Percentiles rank a stretch among this genome's conserved stretches.
Conservation (phyloP, 2,797 vertebrate genomes). For the Ptychadena robeensis region DNA sequence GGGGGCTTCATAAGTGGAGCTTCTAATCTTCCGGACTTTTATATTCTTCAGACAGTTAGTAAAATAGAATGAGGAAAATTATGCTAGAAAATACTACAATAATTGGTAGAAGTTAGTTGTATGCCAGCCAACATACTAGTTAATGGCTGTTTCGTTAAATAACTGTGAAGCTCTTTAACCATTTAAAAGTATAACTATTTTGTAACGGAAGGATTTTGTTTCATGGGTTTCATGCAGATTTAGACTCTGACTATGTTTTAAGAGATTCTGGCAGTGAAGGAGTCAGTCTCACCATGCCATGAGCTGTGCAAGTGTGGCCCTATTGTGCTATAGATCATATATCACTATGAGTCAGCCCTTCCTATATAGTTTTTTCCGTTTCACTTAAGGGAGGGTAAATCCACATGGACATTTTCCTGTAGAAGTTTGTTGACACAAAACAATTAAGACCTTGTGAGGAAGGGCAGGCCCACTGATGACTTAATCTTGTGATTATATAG, state of each 20-base stretch:
- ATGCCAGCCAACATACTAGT: too few species aligned
- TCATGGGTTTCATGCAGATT: background rate
- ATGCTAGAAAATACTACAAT: too few species aligned
- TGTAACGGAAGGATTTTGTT: background rate
- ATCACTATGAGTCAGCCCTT: slow-evolving; percentile 59
- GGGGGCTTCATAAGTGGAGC: too few species aligned
- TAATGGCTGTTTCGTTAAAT: too few species aligned
- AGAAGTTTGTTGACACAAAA: slow-evolving; percentile 53
- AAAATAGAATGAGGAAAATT: too few species aligned
- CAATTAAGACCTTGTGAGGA: slow-evolving; percentile 55
- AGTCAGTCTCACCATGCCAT: slow-evolving; percentile 3
- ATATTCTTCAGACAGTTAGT: too few species aligned
- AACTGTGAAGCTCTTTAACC: too few species aligned
- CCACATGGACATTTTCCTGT: slow-evolving; percentile 44
- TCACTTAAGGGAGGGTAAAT: slow-evolving; percentile 52
- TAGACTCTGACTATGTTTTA: background rate
- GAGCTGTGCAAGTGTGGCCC: slow-evolving; percentile 25
- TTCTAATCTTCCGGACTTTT: too few species aligned
- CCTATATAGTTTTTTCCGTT: slow-evolving; percentile 53
- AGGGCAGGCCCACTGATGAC: slow-evolving; percentile 40
- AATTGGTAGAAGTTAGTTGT: too few species aligned
- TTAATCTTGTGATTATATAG: slow-evolving; percentile 45
- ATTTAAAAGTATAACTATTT: too few species aligned
- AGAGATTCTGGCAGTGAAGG: slow-evolving; percentile 11
- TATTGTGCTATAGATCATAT: slow-evolving; percentile 61